phyloP scores from a whole-genome alignment of 1,140 invertebrate genomes.

The Nebria ingens region DNA sequence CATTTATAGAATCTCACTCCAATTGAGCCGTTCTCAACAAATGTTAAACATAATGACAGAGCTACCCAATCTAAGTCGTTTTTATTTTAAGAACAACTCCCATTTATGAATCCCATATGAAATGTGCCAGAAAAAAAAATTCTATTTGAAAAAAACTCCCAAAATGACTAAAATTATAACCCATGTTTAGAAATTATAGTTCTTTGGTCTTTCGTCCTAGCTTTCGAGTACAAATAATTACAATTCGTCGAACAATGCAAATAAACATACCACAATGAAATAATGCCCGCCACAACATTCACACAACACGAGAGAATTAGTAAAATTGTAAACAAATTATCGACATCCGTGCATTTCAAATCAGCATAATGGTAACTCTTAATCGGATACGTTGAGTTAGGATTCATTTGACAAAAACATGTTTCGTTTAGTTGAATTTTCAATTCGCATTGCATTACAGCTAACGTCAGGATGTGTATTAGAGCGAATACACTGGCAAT shows the following conservation, averaged over 20 bases:
- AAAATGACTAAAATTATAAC: too few relatives aligned
- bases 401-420: conserved; percentile 25
- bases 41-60: too few relatives aligned
- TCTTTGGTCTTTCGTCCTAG: conserved; percentile 27
- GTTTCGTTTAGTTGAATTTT: conserved; percentile 26
- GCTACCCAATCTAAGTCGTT: too few relatives aligned
- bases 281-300: conserved; percentile 31
- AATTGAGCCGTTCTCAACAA: too few relatives aligned
- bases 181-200: conserved; percentile 22
- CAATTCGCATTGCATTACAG: conserved; percentile 32
- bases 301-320: conserved; percentile 32
- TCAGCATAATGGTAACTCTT: conserved; percentile 34
- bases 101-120: too few relatives aligned
- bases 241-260: conserved; percentile 37
- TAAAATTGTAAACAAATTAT: conserved; percentile 31
- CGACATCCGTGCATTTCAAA: conserved; percentile 36
- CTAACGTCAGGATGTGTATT: conserved; percentile 34
- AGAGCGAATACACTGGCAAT: conserved; percentile 34
- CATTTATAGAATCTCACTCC: too few relatives aligned
- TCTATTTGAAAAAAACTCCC: too few relatives aligned
- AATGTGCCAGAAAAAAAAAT: too few relatives aligned
- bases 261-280: conserved; percentile 36
- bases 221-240: conserved; percentile 33
- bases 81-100: too few relatives aligned
- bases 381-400: conserved; percentile 15